Conservation (phyloP, 2,888 invertebrate genomes). For the Drosophila mercatorum region DNA sequence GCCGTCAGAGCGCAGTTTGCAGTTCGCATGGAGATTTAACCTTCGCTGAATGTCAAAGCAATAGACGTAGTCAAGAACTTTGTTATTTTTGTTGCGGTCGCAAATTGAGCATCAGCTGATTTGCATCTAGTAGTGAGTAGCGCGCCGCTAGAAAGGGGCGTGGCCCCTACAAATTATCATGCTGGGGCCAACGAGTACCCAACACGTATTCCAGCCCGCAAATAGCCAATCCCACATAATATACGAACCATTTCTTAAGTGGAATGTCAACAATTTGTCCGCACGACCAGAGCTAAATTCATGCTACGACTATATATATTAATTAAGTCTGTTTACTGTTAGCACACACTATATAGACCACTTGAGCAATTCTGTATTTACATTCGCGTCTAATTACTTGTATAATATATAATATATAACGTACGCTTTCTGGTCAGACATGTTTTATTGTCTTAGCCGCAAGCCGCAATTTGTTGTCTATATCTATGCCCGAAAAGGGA, state of each 20-base stretch:
- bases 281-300: not conserved
- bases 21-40: slow-evolving; percentile 37
- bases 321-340: slow-evolving; percentile 13
- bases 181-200: slow-evolving; percentile 8
- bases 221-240: slow-evolving; percentile 12
- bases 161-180: not conserved
- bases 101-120: slow-evolving; percentile 56
- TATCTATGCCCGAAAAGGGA: not conserved
- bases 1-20: slow-evolving; percentile 8
- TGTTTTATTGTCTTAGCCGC: slow-evolving; percentile 1
- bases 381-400: not conserved
- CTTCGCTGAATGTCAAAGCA: slow-evolving; percentile 72
- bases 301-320: not conserved
- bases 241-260: slow-evolving; percentile 1
- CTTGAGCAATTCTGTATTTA: not conserved
- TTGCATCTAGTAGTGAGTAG: slow-evolving; percentile 38
- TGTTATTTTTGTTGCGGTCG: slow-evolving; percentile 24
- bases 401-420: not conserved
- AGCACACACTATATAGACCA: not conserved
- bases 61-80: slow-evolving; percentile 21
- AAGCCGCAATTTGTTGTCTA: not conserved
- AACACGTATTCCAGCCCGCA: slow-evolving; percentile 1
- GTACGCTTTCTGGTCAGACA: not conserved
- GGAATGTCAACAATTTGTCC: slow-evolving; percentile 8
- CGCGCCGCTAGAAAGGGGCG: slow-evolving; percentile 4